phyloP scores from a whole-genome alignment of 2,113 vertebrate species.

The Hemiprocne comata region DNA sequence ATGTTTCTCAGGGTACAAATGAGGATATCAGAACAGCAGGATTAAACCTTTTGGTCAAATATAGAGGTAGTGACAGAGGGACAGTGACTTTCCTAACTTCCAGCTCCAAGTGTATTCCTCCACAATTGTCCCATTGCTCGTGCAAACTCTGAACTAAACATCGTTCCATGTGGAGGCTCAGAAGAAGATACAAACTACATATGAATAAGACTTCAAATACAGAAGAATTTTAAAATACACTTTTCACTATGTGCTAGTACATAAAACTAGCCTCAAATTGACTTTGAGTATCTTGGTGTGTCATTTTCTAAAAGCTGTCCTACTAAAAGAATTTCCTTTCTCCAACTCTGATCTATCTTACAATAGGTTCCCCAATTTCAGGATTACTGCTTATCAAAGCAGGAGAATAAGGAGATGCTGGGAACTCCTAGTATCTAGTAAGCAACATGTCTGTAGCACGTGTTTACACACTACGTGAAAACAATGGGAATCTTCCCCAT shows the following conservation, averaged over 20 bases:
- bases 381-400: not conserved
- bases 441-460: not conserved
- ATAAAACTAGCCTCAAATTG: not conserved
- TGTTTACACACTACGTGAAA: not conserved
- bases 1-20: not conserved
- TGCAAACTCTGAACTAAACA: not conserved
- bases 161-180: not conserved
- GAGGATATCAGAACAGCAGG: not conserved
- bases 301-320: not conserved
- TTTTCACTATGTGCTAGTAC: not conserved
- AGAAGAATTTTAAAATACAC: not conserved
- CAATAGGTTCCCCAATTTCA: not conserved
- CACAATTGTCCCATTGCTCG: not conserved
- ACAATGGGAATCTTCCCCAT: not conserved
- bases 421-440: not conserved
- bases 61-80: not conserved
- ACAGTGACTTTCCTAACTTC: not conserved
- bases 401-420: not conserved
- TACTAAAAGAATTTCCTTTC: not conserved
- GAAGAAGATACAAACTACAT: not conserved
- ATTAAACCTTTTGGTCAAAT: not conserved
- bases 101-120: not conserved
- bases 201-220: not conserved
- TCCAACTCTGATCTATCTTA: not conserved
- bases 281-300: not conserved